Evolutionary conservation across 2,888 invertebrate genomes (phyloP), one percentile per base, ranked within the genome.

Genomic region (Leptopilina myrica): DNA sequence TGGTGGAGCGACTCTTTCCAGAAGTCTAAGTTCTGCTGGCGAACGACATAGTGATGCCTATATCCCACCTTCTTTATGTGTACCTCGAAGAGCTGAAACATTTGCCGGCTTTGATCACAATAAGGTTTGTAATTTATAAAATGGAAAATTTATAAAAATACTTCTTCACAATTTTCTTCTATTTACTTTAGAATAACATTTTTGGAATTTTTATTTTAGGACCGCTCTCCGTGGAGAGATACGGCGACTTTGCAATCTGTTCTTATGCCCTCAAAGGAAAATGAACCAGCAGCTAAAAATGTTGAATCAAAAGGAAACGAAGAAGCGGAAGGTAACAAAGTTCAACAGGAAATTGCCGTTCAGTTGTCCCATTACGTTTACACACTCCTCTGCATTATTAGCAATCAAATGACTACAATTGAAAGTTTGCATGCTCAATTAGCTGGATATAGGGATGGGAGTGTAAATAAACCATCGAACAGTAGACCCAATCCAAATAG

Each of bases 11-110:
- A 96, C 96, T 79, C 93, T 98, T 14, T 97, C 97, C 11, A 95
- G 98, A 76, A 98, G 98, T 90, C 96, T 97, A 20, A 98, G 98
- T 92, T 98, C 98, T 43, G 98, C 97, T 0, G 98, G 98, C 6
- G 98, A 98, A 92, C 95, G 97, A 77, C 97, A 98, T 87, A 97
- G 97, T 87, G 95, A 95, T 43, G 94, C 96, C 0, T 98, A 97
- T 91, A 95, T 96, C 82, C 96, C 97, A 46, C 96, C 97, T 15
- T 96, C 96, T 59, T 92, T 98, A 82, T 90, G 89, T 67, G 88
- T 91, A 46, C 98, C 98, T 20, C 96, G 98, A 86, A 94, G 98
- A 49, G 98, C 98, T 0, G 98, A 98, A 92, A 98, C 98, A 5
- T 99, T 98, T 92, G 98, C 98, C 1, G 98, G 98, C 9, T 98